Percentiles rank a stretch among this genome's conserved stretches.
phyloP scores from a whole-genome alignment of 2,888 invertebrate species.

The Drosophila percnosoma region DNA sequence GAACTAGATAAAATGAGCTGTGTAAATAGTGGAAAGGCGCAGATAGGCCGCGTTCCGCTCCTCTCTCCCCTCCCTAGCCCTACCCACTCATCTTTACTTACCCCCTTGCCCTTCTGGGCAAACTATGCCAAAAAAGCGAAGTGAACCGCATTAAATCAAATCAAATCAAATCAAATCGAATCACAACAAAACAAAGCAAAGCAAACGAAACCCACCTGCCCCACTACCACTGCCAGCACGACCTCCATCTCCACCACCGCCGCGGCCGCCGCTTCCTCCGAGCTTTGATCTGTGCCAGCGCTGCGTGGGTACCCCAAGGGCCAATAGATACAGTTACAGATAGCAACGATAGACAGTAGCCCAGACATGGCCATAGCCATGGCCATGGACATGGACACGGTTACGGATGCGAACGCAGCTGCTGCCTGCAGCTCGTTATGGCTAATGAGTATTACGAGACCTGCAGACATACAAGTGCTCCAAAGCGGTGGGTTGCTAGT shows the following conservation, averaged over 20 bases:
- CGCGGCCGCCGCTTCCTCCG: background rate
- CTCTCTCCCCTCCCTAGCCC: too few species aligned
- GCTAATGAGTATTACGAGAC: slow-evolving; percentile 75
- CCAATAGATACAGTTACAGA: slow-evolving; percentile 47
- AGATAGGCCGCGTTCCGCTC: slow-evolving; percentile 60
- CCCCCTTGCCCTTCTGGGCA: background rate
- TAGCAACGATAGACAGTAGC: slow-evolving; percentile 9
- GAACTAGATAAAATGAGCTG: slow-evolving; percentile 78
- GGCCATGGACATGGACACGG: slow-evolving; percentile 11
- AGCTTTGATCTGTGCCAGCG: slow-evolving; percentile 61
- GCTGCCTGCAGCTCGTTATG: slow-evolving; percentile 66
- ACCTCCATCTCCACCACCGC: slow-evolving; percentile 5
- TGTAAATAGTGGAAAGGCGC: slow-evolving; percentile 74
- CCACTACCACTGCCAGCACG: background rate
- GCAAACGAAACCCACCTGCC: slow-evolving; percentile 16
- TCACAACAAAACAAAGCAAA: slow-evolving; percentile 29
- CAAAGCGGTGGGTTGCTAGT: background rate
- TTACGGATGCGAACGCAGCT: slow-evolving; percentile 42
- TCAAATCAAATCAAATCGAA: slow-evolving; percentile 44
- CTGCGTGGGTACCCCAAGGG: slow-evolving; percentile 58
- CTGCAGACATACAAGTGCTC: slow-evolving; percentile 34
- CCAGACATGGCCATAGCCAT: slow-evolving; percentile 37
- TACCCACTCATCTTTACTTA: too few species aligned
- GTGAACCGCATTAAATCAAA: slow-evolving; percentile 48
- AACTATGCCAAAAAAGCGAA: slow-evolving; percentile 32